These are phyloP conservation scores for Choristoneura rosaceana DNA, from an alignment of 2,888 invertebrate genomes.

Conservation along the genomic window DNA sequence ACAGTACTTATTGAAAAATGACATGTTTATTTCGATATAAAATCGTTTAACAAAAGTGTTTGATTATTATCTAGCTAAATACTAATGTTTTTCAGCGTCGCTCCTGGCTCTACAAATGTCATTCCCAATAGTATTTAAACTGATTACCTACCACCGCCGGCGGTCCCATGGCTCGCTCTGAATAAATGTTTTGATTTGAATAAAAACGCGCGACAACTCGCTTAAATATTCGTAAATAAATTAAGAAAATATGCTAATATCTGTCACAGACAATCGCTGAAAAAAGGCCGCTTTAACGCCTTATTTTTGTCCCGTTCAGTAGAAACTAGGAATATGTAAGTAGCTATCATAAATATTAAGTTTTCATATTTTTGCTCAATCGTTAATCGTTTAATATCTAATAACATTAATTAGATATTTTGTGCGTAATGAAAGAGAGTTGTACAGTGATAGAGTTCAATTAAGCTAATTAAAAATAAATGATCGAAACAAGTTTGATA, in stretches of 20 bases:
- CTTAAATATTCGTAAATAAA: conserved; percentile 40
- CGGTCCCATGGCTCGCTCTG: conserved; percentile 24
- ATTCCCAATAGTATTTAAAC: conserved; percentile 24
- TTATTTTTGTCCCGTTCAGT: conserved; percentile 3
- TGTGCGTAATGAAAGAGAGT: too few species aligned
- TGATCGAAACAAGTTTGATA: neutral
- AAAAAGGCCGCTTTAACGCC: conserved; percentile 17
- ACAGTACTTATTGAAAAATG: too few species aligned
- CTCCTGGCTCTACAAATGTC: neutral
- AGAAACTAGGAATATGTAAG: neutral
- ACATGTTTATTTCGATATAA: too few species aligned
- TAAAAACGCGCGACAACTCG: conserved; percentile 35
- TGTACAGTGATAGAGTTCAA: too few species aligned
- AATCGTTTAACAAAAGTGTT: too few species aligned
- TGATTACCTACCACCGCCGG: conserved; percentile 20
- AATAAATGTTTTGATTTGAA: conserved; percentile 42
- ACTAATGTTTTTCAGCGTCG: neutral
- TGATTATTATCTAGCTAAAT: too few species aligned
- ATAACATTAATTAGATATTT: too few species aligned
- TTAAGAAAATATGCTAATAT: conserved; percentile 40
- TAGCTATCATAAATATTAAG: too few species aligned
- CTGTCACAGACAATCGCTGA: conserved; percentile 26
- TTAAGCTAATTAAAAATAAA: too few species aligned
- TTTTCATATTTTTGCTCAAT: neutral
- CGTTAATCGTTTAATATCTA: too few species aligned